A percentile compares a stretch with the other conserved stretches of the same genome.
These are phyloP conservation scores for Pyrocephalus nanus DNA, from an alignment of 2,797 vertebrate genomes.

Conservation along the genomic window DNA sequence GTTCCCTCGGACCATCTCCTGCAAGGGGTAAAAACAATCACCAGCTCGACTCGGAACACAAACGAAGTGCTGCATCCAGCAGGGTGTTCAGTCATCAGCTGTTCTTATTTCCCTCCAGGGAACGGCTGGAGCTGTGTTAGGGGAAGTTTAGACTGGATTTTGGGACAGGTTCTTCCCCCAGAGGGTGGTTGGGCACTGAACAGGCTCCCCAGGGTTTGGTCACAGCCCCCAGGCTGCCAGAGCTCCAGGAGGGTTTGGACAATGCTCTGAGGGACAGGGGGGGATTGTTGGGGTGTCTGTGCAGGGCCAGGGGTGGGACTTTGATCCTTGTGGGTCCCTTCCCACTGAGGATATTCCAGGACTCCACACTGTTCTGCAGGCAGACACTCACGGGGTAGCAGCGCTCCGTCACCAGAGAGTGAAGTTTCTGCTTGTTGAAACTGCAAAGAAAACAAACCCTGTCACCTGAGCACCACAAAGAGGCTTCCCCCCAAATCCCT, in stretches of 20 bases:
- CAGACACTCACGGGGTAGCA: constrained; percentile 89
- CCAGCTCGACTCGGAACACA: not conserved
- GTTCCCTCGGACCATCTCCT: constrained; percentile 94
- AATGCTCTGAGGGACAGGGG: not conserved
- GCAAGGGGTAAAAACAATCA: not conserved
- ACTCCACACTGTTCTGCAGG: not conserved
- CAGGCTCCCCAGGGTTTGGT: not conserved
- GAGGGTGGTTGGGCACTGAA: not conserved
- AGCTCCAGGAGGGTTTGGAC: not conserved
- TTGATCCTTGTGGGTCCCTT: not conserved
- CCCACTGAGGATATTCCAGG: not conserved
- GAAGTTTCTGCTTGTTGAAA: constrained; percentile 88
- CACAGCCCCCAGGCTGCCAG: not conserved
- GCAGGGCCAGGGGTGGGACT: not conserved
- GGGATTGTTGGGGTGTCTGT: not conserved
- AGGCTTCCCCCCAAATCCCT: not conserved
- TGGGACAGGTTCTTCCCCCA: not conserved
- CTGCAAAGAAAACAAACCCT: constrained; percentile 58
- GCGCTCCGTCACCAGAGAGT: constrained; percentile 89
- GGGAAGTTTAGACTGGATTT: not conserved
- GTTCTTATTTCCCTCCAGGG: not conserved
- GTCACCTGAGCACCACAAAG: not conserved
- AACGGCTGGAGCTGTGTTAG: not conserved
- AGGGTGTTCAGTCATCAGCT: not conserved
- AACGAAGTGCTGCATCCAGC: rapidly evolving